Percentiles rank a stretch among this genome's conserved stretches.
Evolutionary conservation across 2,888 invertebrate species (phyloP).

Genomic region (Sesia bembeciformis): DNA sequence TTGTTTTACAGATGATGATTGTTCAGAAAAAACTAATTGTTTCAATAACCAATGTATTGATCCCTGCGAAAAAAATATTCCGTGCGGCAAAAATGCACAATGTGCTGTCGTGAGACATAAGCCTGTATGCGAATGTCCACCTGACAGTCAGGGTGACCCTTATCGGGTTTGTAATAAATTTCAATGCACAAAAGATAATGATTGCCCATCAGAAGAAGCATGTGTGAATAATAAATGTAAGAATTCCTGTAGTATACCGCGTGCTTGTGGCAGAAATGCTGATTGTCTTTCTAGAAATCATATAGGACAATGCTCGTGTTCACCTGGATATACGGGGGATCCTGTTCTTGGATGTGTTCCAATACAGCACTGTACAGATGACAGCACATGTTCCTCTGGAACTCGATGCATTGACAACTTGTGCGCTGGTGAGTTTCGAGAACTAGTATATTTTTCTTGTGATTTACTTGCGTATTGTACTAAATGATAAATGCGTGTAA

Average conservation of each 20-base stretch:
- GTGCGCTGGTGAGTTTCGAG: constrained; percentile 76
- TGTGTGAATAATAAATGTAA: constrained; percentile 87
- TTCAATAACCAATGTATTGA: constrained; percentile 83
- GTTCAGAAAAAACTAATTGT: constrained; percentile 85
- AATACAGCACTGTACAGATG: constrained; percentile 86
- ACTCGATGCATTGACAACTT: constrained; percentile 88
- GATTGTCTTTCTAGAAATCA: constrained; percentile 85
- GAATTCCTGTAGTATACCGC: constrained; percentile 85
- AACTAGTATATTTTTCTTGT: background rate
- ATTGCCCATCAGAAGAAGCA: constrained; percentile 80
- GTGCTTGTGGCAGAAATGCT: constrained; percentile 88
- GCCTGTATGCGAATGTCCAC: constrained; percentile 83
- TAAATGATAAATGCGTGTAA: background rate
- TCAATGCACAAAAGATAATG: constrained; percentile 86
- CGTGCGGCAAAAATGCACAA: constrained; percentile 84
- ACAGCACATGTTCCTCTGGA: constrained; percentile 87
- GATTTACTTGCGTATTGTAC: background rate
- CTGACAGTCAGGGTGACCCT: constrained; percentile 84
- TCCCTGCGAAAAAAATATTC: constrained; percentile 79
- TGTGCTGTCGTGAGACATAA: constrained; percentile 81
- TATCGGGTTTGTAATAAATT: constrained; percentile 80
- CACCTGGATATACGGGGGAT: constrained; percentile 88
- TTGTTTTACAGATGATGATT: constrained; percentile 85
- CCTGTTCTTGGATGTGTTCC: constrained; percentile 89
- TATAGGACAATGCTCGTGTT: constrained; percentile 87